A percentile compares a stretch with the other conserved stretches of the same genome.
Evolutionary conservation across 2,888 invertebrate genomes (phyloP).

Genomic region (Heliconius aoede): DNA sequence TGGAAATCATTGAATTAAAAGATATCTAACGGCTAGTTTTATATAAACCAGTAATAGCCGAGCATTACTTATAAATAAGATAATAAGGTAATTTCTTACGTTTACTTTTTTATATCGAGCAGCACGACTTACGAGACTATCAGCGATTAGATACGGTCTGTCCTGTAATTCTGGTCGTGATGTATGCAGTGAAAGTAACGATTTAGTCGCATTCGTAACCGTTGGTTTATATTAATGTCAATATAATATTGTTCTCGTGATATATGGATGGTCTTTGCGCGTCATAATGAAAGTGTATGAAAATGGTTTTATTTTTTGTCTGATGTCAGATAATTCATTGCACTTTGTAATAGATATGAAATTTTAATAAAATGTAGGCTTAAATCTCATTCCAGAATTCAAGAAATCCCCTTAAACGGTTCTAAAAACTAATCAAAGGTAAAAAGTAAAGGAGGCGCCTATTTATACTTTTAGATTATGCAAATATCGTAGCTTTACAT

Average conservation of each 20-base stretch:
- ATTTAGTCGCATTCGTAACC: slow-evolving; percentile 37
- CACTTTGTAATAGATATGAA: not conserved
- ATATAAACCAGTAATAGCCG: not conserved
- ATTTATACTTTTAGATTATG: too few relatives aligned
- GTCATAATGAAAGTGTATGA: slow-evolving; percentile 7
- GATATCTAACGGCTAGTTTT: not conserved
- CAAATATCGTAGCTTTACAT: too few relatives aligned
- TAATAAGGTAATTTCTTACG: slow-evolving; percentile 35
- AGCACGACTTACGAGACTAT: slow-evolving; percentile 43
- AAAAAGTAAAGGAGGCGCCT: too few relatives aligned
- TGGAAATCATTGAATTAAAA: not conserved
- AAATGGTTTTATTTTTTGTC: not conserved
- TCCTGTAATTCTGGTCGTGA: slow-evolving; percentile 52
- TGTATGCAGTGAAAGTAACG: slow-evolving; percentile 51
- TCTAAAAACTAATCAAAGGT: not conserved
- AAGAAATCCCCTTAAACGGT: not conserved
- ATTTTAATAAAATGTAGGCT: not conserved
- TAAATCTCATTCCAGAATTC: not conserved
- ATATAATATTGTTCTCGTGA: slow-evolving; percentile 41
- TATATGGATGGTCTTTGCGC: slow-evolving; percentile 39
- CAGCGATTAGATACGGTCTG: slow-evolving; percentile 52
- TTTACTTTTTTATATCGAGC: slow-evolving; percentile 47
- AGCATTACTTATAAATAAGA: slow-evolving; percentile 26
- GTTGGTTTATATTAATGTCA: slow-evolving; percentile 41
- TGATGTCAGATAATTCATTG: not conserved